Conservation (phyloP, 2,113 vertebrate species). For the Cavia porcellus region DNA sequence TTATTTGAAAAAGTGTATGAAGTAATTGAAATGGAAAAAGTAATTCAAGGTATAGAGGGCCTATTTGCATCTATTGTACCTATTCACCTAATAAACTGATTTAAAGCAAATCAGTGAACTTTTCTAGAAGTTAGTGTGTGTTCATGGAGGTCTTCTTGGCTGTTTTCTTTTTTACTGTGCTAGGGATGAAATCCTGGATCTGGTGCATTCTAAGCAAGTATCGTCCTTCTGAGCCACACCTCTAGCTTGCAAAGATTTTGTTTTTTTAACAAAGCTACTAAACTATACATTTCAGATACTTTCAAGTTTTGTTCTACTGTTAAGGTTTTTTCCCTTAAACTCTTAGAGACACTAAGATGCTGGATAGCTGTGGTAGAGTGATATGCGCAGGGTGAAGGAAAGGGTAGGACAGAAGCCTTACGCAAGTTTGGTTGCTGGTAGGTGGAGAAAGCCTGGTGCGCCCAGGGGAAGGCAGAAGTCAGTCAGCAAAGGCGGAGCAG, state of each 20-base stretch:
- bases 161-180: neutral
- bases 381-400: neutral
- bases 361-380: too few relatives aligned
- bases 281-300: neutral
- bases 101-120: neutral
- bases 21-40: neutral
- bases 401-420: too few relatives aligned
- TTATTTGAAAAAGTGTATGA: conserved; percentile 42
- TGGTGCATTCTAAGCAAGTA: neutral
- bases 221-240: neutral
- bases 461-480: neutral
- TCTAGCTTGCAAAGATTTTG: neutral
- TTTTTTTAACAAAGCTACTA: neutral
- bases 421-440: neutral
- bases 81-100: neutral
- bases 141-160: neutral
- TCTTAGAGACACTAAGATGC: conserved; percentile 10
- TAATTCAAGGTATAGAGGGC: neutral
- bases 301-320: neutral
- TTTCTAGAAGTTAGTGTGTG: neutral
- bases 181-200: neutral
- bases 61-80: neutral
- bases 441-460: neutral
- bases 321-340: neutral
- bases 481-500: neutral